A percentile compares a stretch with the other conserved stretches of the same genome.
phyloP scores from a whole-genome alignment of 2,888 invertebrate species.

The Polyommatus iphigenia region DNA sequence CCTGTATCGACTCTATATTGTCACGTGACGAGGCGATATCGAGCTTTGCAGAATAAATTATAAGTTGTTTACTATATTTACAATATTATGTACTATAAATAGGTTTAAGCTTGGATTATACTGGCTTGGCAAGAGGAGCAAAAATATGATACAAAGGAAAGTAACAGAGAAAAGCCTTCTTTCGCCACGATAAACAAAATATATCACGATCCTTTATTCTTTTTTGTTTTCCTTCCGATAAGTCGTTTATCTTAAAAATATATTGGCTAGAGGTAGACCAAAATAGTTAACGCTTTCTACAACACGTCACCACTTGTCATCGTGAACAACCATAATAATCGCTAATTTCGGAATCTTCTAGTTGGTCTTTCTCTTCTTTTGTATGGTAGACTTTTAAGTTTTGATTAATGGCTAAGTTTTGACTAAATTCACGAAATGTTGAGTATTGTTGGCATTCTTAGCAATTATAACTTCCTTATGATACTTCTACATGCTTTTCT shows the following conservation, averaged over 20 bases:
- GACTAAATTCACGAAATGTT: neutral
- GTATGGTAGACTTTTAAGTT: no score
- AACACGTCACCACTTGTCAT: neutral
- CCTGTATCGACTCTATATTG: neutral
- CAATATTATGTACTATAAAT: neutral
- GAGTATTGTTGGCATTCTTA: neutral
- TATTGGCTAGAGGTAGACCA: neutral
- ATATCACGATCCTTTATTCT: neutral
- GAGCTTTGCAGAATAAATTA: neutral
- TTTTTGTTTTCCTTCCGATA: neutral
- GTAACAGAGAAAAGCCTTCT: neutral
- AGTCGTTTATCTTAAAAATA: neutral
- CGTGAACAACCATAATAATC: neutral
- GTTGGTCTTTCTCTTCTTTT: neutral
- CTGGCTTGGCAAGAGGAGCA: neutral
- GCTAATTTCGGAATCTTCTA: neutral
- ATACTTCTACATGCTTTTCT: neutral
- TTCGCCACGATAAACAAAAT: neutral
- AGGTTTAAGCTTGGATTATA: neutral
- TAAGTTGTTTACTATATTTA: conserved; percentile 1
- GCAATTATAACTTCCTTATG: neutral
- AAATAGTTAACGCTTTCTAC: neutral
- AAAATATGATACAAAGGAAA: neutral
- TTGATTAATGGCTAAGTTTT: no score
- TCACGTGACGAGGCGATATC: neutral